phyloP scores from a whole-genome alignment of 1,140 invertebrate genomes.

The Odontomachus brunneus region DNA sequence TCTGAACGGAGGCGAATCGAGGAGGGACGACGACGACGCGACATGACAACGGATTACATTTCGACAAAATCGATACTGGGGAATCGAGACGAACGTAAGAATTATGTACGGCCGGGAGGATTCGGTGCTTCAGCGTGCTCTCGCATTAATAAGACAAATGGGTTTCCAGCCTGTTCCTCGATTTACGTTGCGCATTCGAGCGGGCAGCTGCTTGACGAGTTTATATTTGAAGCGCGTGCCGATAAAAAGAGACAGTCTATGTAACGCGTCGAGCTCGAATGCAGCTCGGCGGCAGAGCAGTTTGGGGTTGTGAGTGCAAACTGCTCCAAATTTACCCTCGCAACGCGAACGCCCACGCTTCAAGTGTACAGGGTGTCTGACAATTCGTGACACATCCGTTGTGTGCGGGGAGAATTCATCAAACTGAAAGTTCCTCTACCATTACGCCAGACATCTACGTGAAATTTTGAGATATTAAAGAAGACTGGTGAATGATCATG shows the following conservation, averaged over 20 bases:
- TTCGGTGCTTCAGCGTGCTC: neutral
- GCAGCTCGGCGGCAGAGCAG: neutral
- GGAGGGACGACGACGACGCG: conserved; percentile 19
- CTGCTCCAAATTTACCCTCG: conserved; percentile 34
- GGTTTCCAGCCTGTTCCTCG: neutral
- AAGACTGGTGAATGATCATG: no score
- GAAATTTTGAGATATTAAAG: no score
- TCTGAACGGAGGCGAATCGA: conserved; percentile 28
- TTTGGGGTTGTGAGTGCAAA: no score
- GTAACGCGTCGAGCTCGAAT: neutral
- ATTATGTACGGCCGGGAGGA: neutral
- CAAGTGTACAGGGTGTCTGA: no score
- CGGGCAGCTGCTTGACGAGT: neutral
- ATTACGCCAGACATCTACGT: no score
- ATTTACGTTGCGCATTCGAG: neutral
- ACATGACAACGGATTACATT: conserved; percentile 8
- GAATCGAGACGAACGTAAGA: neutral
- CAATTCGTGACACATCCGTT: no score
- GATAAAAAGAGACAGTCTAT: conserved; percentile 1
- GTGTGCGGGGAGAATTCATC: no score
- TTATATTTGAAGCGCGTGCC: conserved; percentile 36
- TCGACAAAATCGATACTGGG: neutral
- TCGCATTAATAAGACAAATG: neutral
- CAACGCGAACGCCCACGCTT: neutral
- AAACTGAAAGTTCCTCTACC: no score